phyloP scores from a whole-genome alignment of 1,140 invertebrate genomes.

The Philotrypesis tridentata region DNA sequence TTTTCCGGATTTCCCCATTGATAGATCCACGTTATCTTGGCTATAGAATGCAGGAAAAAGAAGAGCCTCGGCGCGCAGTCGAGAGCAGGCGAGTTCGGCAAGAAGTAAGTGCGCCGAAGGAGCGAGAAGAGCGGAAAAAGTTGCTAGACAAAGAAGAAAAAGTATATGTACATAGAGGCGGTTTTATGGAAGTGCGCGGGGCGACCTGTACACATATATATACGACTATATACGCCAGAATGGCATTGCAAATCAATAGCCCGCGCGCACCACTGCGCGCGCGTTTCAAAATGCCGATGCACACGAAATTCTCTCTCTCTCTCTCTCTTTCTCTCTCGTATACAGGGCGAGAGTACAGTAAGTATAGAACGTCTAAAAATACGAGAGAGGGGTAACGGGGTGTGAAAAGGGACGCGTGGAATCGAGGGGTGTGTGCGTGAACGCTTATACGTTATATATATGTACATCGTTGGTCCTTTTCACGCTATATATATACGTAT shows the following conservation, averaged over 20 bases:
- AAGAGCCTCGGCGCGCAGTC: too few relatives aligned
- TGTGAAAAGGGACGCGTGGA: not conserved
- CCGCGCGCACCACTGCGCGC: conserved; percentile 44
- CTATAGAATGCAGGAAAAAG: too few relatives aligned
- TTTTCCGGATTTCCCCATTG: too few relatives aligned
- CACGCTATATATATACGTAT: not conserved
- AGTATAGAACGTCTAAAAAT: conserved; percentile 1
- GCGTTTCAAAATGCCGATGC: conserved; percentile 37
- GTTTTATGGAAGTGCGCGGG: conserved; percentile 62
- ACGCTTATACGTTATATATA: too few relatives aligned
- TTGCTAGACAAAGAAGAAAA: conserved; percentile 46
- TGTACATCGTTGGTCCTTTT: conserved; percentile 31
- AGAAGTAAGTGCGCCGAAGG: too few relatives aligned
- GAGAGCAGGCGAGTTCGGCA: too few relatives aligned
- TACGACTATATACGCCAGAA: too few relatives aligned
- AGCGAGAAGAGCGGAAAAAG: too few relatives aligned
- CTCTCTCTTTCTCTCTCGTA: too few relatives aligned
- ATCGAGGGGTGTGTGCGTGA: not conserved
- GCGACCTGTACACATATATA: too few relatives aligned
- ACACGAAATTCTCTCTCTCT: not conserved
- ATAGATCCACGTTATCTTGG: too few relatives aligned
- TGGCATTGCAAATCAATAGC: conserved; percentile 71
- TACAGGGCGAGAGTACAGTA: too few relatives aligned
- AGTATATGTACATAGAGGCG: conserved; percentile 55
- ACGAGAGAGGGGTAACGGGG: conserved; percentile 1